Percentiles rank a stretch among this genome's conserved stretches.
phyloP scores from a whole-genome alignment of 1,140 invertebrate genomes.

The Metopolophium dirhodum region DNA sequence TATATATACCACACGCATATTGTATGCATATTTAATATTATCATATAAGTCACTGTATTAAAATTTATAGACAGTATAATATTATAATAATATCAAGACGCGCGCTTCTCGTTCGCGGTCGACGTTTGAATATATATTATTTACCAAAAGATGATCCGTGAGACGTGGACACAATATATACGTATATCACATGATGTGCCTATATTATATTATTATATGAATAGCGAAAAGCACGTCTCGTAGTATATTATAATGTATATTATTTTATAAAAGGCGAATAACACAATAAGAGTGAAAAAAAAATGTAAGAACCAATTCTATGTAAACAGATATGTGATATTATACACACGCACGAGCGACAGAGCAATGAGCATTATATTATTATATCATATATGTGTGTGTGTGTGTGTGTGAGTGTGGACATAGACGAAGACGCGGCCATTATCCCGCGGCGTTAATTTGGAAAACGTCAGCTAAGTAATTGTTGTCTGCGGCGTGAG shows the following conservation, averaged over 20 bases:
- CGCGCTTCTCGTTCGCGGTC: background rate
- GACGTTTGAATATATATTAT: background rate
- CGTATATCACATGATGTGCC: background rate
- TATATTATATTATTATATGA: background rate
- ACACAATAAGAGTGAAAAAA: background rate
- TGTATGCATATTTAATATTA: background rate
- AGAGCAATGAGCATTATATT: background rate
- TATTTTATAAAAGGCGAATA: background rate
- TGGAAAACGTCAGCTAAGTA: conserved; percentile 46
- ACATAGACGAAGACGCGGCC: background rate
- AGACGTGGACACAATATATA: background rate
- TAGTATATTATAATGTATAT: too few species aligned
- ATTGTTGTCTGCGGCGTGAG: conserved; percentile 25
- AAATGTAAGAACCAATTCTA: background rate
- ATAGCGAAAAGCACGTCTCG: background rate
- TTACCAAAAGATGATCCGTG: background rate
- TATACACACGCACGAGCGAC: background rate
- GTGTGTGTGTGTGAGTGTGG: too few species aligned
- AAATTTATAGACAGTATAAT: background rate
- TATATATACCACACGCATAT: background rate
- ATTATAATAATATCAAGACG: background rate
- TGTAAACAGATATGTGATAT: background rate
- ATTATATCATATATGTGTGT: background rate
- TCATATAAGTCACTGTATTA: too few species aligned
- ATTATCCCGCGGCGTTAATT: conserved; percentile 30